Evolutionary conservation across 2,888 invertebrate species (phyloP).

Genomic region (Brassicogethes aeneus): DNA sequence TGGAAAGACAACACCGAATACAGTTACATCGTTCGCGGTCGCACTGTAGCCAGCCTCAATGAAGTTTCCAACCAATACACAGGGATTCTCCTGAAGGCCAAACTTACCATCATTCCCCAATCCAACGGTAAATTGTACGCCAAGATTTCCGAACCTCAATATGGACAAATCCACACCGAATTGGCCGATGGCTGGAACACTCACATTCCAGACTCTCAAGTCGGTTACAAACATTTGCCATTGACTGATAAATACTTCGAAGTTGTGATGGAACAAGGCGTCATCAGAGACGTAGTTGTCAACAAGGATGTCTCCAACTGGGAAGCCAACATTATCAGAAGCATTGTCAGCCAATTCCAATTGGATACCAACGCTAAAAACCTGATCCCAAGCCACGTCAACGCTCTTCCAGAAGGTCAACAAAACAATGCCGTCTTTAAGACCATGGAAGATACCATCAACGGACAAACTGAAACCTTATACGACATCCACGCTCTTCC

Average conservation of each 20-base stretch:
- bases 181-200: constrained; percentile 45
- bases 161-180: constrained; percentile 41
- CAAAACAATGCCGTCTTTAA: constrained; percentile 52
- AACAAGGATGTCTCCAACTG: constrained; percentile 47
- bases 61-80: constrained; percentile 47
- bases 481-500: constrained; percentile 57
- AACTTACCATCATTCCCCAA: constrained; percentile 47
- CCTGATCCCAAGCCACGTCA: constrained; percentile 47
- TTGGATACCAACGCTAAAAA: constrained; percentile 47
- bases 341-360: constrained; percentile 60
- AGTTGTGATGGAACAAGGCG: constrained; percentile 51
- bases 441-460: constrained; percentile 62
- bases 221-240: constrained; percentile 47
- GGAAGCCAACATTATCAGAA: constrained; percentile 61
- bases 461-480: constrained; percentile 60
- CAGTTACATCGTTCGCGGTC: constrained; percentile 48
- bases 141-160: constrained; percentile 44
- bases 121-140: constrained; percentile 40
- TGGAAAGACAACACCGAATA: too few relatives aligned
- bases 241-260: constrained; percentile 52
- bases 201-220: constrained; percentile 41
- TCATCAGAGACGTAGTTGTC: constrained; percentile 49
- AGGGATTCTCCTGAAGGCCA: constrained; percentile 48
- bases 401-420: constrained; percentile 32
- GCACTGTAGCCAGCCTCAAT: constrained; percentile 50